phyloP scores from a whole-genome alignment of 2,888 invertebrate genomes.

The Epicampocera succincta region DNA sequence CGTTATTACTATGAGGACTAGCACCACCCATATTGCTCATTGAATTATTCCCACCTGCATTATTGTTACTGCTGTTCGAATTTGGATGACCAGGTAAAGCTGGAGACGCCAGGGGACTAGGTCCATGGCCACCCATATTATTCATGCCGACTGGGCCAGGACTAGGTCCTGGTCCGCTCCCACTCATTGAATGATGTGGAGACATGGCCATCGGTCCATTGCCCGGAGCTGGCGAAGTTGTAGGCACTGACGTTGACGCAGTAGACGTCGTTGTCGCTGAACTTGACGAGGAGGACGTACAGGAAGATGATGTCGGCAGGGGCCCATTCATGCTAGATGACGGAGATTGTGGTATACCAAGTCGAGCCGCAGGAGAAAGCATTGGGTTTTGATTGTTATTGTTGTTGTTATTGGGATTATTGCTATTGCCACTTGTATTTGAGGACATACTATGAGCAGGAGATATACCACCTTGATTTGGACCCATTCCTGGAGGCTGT shows the following conservation, averaged over 20 bases:
- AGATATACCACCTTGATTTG: conserved; percentile 76
- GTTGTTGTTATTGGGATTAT: conserved; percentile 70
- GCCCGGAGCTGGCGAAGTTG: conserved; percentile 77
- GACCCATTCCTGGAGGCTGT: conserved; percentile 70
- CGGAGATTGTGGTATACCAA: conserved; percentile 75
- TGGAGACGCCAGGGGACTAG: conserved; percentile 78
- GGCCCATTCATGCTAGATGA: conserved; percentile 82
- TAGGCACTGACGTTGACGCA: conserved; percentile 79
- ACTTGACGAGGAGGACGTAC: conserved; percentile 73
- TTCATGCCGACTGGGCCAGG: conserved; percentile 74
- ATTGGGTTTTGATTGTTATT: conserved; percentile 76
- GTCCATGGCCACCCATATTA: conserved; percentile 70
- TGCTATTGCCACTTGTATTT: conserved; percentile 73
- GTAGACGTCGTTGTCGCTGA: conserved; percentile 73
- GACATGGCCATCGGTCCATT: conserved; percentile 82
- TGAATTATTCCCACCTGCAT: conserved; percentile 61
- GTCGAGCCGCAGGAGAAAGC: conserved; percentile 76
- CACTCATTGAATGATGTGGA: conserved; percentile 78
- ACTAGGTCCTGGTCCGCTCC: conserved; percentile 75
- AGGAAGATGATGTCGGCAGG: conserved; percentile 81
- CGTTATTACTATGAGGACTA: conserved; percentile 74
- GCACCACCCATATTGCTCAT: conserved; percentile 72
- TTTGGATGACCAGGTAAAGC: conserved; percentile 72
- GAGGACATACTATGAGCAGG: conserved; percentile 73
- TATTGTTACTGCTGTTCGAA: conserved; percentile 58